A percentile compares a stretch with the other conserved stretches of the same genome.
Evolutionary conservation across 2,113 vertebrate genomes (phyloP).

Genomic region (Ardeotis arabs): DNA sequence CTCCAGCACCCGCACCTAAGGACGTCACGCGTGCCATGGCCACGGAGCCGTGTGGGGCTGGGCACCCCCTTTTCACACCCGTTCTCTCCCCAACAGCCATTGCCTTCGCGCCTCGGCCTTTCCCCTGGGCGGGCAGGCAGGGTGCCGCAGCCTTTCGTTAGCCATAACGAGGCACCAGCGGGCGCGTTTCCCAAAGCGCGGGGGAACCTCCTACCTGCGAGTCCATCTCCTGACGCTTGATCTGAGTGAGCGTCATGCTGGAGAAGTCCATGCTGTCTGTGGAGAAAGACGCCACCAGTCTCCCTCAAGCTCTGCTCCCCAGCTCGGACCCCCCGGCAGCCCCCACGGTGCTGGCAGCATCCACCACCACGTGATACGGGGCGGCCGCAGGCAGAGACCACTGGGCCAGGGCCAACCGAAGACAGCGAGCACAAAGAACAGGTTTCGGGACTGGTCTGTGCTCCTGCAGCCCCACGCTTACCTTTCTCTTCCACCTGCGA

Average conservation of each 20-base stretch:
- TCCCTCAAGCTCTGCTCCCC: background rate
- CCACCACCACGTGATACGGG: background rate
- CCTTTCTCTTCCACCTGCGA: constrained; percentile 94
- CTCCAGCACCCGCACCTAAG: constrained; percentile 91
- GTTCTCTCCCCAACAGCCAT: accelerated
- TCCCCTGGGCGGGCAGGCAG: background rate
- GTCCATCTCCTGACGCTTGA: constrained; percentile 98
- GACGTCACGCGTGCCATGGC: background rate
- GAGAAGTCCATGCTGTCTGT: constrained; percentile 97
- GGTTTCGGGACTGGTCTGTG: background rate
- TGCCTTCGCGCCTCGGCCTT: background rate
- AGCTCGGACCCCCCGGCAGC: accelerated
- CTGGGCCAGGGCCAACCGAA: accelerated
- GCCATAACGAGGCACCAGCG: background rate
- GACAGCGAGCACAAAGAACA: accelerated
- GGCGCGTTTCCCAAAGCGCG: background rate
- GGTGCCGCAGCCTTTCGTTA: background rate
- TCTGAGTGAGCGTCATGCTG: constrained; percentile 94
- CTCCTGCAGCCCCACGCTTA: constrained; percentile 29
- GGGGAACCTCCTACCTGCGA: constrained; percentile 83
- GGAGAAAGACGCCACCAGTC: background rate
- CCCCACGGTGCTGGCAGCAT: background rate
- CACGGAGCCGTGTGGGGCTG: accelerated
- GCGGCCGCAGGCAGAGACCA: background rate
- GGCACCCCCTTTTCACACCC: background rate